phyloP scores from a whole-genome alignment of 2,113 vertebrate species.

The Emydocephalus ijimae region DNA sequence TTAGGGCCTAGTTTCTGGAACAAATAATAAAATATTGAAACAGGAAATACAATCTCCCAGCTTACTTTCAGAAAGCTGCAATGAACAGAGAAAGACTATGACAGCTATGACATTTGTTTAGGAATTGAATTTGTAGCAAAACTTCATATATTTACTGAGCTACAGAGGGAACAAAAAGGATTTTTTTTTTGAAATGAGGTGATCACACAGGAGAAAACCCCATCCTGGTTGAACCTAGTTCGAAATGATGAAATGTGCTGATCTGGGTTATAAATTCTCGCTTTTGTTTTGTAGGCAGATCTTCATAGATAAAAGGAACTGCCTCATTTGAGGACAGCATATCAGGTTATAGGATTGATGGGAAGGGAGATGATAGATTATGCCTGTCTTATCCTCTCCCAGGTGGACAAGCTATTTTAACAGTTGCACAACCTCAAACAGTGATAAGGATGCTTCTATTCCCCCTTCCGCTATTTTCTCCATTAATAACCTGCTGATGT shows the following conservation, averaged over 20 bases:
- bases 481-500: slow-evolving; percentile 24
- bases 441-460: not conserved
- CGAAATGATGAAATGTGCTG: slow-evolving; percentile 1
- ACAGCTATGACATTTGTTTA: not conserved
- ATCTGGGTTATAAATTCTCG: slow-evolving; percentile 36
- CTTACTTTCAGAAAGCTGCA: not conserved
- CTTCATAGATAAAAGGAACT: slow-evolving; percentile 28
- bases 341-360: slow-evolving; percentile 6
- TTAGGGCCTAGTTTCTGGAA: not conserved
- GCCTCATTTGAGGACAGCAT: rapidly evolving
- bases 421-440: slow-evolving; percentile 15
- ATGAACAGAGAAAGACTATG: not conserved
- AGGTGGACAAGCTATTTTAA: slow-evolving; percentile 17
- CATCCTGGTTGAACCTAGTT: slow-evolving; percentile 39
- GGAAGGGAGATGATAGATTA: not conserved
- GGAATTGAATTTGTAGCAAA: no score
- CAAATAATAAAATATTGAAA: not conserved
- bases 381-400: not conserved
- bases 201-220: slow-evolving; percentile 8
- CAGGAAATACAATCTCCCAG: not conserved
- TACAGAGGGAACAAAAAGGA: not conserved
- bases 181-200: no score
- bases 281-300: slow-evolving; percentile 17
- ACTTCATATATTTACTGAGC: not conserved
- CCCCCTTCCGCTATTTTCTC: no score